Evolutionary conservation across 2,797 vertebrate species (phyloP).

Genomic region (Cyprinodon diabolis): DNA sequence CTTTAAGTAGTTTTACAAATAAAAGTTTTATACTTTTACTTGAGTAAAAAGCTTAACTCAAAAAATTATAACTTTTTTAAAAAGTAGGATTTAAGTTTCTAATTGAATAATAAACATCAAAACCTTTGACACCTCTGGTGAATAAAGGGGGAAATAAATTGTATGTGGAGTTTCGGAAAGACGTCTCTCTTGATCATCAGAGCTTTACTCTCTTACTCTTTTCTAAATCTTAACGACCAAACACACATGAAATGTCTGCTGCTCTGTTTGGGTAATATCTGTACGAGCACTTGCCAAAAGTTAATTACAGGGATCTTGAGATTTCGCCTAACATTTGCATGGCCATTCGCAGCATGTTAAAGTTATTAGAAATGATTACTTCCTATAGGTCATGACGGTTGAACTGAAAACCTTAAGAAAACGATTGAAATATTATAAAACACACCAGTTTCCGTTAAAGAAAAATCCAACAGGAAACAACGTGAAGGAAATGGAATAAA

Average conservation of each 20-base stretch:
- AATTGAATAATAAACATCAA: too few species aligned
- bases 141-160: not conserved
- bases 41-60: too few species aligned
- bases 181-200: not conserved
- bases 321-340: slow-evolving; percentile 13
- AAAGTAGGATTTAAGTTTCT: too few species aligned
- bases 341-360: slow-evolving; percentile 28
- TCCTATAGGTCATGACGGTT: slow-evolving; percentile 28
- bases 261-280: slow-evolving; percentile 7
- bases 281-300: not conserved
- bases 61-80: too few species aligned
- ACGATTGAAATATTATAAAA: slow-evolving; percentile 28
- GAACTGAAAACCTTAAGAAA: slow-evolving; percentile 35
- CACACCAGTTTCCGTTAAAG: slow-evolving; percentile 22
- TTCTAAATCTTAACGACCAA: not conserved
- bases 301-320: slow-evolving; percentile 2
- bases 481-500: slow-evolving; percentile 13
- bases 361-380: slow-evolving; percentile 46
- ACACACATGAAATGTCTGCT: not conserved
- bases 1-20: too few species aligned
- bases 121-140: not conserved
- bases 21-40: too few species aligned
- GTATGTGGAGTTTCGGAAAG: not conserved
- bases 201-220: not conserved
- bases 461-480: slow-evolving; percentile 24